Evolutionary conservation across 2,113 vertebrate genomes (phyloP).

Genomic region (Heterochromis multidens): DNA sequence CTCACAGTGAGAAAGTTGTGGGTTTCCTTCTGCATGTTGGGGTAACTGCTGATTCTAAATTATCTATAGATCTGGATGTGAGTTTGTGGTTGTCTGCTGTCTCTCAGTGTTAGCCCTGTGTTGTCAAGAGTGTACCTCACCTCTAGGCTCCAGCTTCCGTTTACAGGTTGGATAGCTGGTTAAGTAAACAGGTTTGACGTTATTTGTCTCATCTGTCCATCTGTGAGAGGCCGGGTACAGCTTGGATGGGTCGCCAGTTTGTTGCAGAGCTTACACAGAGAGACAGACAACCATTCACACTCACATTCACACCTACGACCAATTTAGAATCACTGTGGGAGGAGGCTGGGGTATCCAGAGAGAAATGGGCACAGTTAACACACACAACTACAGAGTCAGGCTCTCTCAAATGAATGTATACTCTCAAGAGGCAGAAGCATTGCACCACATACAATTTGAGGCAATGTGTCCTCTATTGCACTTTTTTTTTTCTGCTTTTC

Average conservation of each 20-base stretch:
- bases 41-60: background rate
- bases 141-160: background rate
- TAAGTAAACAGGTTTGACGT: rapidly evolving
- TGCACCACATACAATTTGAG: too few species aligned
- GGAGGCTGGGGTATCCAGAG: too few species aligned
- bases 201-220: background rate
- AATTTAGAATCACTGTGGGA: too few species aligned
- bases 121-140: background rate
- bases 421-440: too few species aligned
- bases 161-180: background rate
- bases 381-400: too few species aligned
- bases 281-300: too few species aligned
- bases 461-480: too few species aligned
- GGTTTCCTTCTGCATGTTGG: background rate
- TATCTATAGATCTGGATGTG: rapidly evolving
- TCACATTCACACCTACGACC: too few species aligned
- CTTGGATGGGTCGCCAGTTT: background rate
- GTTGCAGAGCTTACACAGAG: too few species aligned
- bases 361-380: too few species aligned
- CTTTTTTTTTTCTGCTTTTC: too few species aligned
- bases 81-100: background rate
- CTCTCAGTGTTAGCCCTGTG: background rate
- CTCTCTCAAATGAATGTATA: too few species aligned
- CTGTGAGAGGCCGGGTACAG: background rate
- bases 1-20: background rate